Base-by-base conservation (phyloP, 2,888 invertebrate species). In the Agrenia bidenticulata region DNA sequence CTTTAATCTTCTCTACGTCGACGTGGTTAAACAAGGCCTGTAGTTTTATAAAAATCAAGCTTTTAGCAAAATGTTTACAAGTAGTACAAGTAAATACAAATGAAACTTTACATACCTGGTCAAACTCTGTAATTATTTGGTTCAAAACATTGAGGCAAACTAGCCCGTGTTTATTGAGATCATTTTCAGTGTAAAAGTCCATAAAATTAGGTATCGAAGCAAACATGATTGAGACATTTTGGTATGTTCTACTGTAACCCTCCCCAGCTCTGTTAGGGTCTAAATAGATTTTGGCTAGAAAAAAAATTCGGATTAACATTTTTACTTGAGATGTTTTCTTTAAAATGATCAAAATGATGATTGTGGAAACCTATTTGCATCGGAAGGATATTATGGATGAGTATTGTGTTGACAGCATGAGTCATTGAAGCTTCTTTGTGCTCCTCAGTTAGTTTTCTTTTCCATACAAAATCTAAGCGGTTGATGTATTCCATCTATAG, bases 281-380 rank as follows among this genome's bases (percentile, higher is more conserved):
- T 72, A 92, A 81, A 78, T 90, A 92, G 63, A 89, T 85, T 78
- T 90, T 88, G 53, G 91, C 92, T 91, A 58, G 37, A 39, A 1
- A n/a, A 21, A 49, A 56, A n/a, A n/a, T n/a, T n/a, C n/a, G n/a
- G n/a, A n/a, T n/a, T n/a, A n/a, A n/a, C n/a, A n/a, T n/a, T n/a
- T n/a, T n/a, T n/a, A n/a, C n/a, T n/a, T n/a, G n/a, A n/a, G n/a
- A n/a, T n/a, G n/a, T n/a, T n/a, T n/a, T n/a, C n/a, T n/a, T n/a
- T n/a, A n/a, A n/a, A n/a, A n/a, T n/a, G n/a, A n/a, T n/a, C n/a
- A n/a, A n/a, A n/a, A n/a, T n/a, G n/a, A n/a, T n/a, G n/a, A n/a
- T n/a, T n/a, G n/a, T n/a, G n/a, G n/a, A n/a, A n/a, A 91, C 91
- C 94, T 72, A 97, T 96, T 80, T 95, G 94, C 21, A 87, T 86